Evolutionary conservation across 2,797 vertebrate species (phyloP), one percentile per base, ranked within the genome.

Genomic region (Halcyon smyrnensis): DNA sequence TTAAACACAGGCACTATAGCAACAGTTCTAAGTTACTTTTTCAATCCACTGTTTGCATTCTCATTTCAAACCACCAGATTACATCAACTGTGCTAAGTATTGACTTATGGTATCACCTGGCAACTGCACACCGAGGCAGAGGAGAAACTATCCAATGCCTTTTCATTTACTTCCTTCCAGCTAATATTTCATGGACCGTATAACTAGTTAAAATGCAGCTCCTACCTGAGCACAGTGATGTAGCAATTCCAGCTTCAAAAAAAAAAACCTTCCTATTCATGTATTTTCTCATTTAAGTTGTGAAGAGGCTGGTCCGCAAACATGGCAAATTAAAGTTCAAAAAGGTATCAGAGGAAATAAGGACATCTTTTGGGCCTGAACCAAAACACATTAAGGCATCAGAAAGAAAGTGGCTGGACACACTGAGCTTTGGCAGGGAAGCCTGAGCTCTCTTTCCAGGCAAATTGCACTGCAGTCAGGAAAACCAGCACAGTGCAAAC

Each of bases 91-190:
- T 95, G 87, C 95, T 87, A 95, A 97, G 89, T 85, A 96, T 56
- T 95, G 84, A 95, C 94, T 98, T 98, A 98, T 93, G 70, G 97
- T 97, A 89, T 98, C 97, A 95, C 96, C 90, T 98, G 97, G 97
- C 97, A 88, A 91, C 79, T 60, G 57, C 76, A 48, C 80, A 92
- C 3, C 25, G 91, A 92, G 91, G 94, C 70, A 90, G 71, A 96
- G 53, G 41, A 90, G 97, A 97, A 98, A 98, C 92, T 97, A 96
- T 95, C 95, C 92, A 54, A 59, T 80, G 96, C 93, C 92, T 88
- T 96, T 96, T 94, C 97, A 89, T 97, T 96, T 93, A 95, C 76
- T 79, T 74, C 64, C 65, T 96, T 91, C 91, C 65, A 94, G 18
- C 74, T 92, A 92, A 76, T 76, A 92, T 79, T 90, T 90, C 92